Conservation (phyloP, 2,113 vertebrate species). For the Lycocorax pyrrhopterus region DNA sequence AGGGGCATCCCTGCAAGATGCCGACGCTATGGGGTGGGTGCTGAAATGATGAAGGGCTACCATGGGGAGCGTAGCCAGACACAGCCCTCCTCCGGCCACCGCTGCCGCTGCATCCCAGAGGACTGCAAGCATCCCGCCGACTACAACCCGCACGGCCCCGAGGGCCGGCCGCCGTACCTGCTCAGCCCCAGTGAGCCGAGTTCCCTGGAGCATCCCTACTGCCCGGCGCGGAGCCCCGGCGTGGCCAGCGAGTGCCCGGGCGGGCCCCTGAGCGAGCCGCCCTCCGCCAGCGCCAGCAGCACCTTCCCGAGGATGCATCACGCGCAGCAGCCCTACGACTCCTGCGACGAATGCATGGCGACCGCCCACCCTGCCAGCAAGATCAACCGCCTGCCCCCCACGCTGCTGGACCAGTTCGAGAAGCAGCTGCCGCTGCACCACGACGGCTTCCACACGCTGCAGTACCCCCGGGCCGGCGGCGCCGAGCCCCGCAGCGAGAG, state of each 20-base stretch:
- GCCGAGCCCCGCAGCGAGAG: conserved; percentile 93
- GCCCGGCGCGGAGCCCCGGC: conserved; percentile 74
- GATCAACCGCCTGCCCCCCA: conserved; percentile 92
- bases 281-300: conserved; percentile 82
- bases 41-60: conserved; percentile 91
- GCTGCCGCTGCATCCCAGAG: conserved; percentile 88
- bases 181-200: conserved; percentile 82
- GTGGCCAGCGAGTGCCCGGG: conserved; percentile 66
- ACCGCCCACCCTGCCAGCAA: conserved; percentile 82
- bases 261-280: conserved; percentile 80
- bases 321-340: conserved; percentile 86
- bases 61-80: conserved; percentile 94
- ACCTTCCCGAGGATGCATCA: conserved; percentile 96
- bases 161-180: conserved; percentile 64
- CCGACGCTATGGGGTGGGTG: conserved; percentile 70
- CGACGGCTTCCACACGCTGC: conserved; percentile 97
- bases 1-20: conserved; percentile 71
- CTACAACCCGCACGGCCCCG: conserved; percentile 74
- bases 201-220: conserved; percentile 83
- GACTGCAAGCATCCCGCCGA: conserved; percentile 78
- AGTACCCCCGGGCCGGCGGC: conserved; percentile 88
- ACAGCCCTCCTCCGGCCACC: conserved; percentile 80
- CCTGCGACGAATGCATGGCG: conserved; percentile 92
- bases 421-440: conserved; percentile 95
- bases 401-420: conserved; percentile 93